A percentile compares a stretch with the other conserved stretches of the same genome.
phyloP scores from a whole-genome alignment of 30 jellyfish, hydroid and myxozoan genomes.

The Catostylus mosaicus region DNA sequence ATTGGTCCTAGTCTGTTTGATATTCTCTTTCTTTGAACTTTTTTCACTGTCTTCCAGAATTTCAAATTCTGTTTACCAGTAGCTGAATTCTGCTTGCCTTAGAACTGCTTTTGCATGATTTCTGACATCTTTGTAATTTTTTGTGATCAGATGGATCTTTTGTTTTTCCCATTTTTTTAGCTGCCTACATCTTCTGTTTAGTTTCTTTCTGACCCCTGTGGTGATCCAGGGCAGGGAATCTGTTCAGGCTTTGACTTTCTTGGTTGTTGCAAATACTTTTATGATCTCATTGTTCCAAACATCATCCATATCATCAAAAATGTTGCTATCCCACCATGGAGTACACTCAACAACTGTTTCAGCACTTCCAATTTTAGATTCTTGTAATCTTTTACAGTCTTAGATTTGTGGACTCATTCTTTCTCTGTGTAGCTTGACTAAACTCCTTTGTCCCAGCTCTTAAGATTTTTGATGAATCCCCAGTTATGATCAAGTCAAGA shows the following conservation, averaged over 20 bases:
- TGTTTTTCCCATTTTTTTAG: too few relatives aligned
- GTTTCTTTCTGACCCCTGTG: too few relatives aligned
- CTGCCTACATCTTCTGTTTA: too few relatives aligned
- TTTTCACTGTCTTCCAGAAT: conserved; percentile 15
- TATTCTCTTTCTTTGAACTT: conserved; percentile 22
- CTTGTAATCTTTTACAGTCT: too few relatives aligned
- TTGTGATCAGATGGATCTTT: too few relatives aligned
- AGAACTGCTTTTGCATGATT: background rate
- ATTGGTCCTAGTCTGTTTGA: conserved; percentile 1
- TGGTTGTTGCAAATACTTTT: background rate
- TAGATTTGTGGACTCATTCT: background rate
- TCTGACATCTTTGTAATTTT: background rate
- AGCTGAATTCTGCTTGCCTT: background rate
- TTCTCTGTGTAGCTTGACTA: conserved; percentile 1
- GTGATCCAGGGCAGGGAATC: background rate
- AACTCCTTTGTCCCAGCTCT: background rate
- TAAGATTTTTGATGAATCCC: background rate
- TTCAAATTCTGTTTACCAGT: too few relatives aligned
- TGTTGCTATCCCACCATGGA: background rate
- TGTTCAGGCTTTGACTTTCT: background rate
- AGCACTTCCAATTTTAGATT: background rate
- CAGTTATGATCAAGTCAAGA: background rate
- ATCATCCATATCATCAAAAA: too few relatives aligned
- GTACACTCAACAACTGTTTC: background rate
- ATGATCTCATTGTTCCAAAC: too few relatives aligned